A percentile compares a stretch with the other conserved stretches of the same genome.
These are phyloP conservation scores for Montipora capitata DNA, from an alignment of 92 coral and sea anemone species.

Conservation along the genomic window DNA sequence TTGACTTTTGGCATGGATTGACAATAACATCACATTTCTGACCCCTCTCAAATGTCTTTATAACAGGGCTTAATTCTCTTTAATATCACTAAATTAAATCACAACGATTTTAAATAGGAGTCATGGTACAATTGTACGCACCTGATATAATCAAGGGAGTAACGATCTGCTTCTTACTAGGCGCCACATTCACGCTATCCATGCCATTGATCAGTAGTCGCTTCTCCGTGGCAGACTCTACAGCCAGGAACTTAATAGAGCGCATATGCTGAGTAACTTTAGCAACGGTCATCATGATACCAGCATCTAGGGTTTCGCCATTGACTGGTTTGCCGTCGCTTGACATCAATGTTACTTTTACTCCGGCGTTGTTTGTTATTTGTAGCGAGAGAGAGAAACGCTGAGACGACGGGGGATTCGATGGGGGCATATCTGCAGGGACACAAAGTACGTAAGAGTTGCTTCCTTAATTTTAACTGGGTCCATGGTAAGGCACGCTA, in stretches of 20 bases:
- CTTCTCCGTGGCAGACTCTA: constrained; percentile 86
- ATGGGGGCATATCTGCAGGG: constrained; percentile 53
- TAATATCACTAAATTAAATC: no score
- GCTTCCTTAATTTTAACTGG: background rate
- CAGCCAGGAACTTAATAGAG: constrained; percentile 80
- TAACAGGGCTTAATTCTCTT: no score
- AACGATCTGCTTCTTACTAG: constrained; percentile 73
- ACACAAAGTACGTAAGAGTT: background rate
- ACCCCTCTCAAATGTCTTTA: no score
- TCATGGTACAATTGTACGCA: background rate
- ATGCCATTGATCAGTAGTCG: constrained; percentile 80
- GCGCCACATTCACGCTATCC: constrained; percentile 73
- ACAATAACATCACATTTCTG: no score
- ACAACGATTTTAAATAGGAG: no score
- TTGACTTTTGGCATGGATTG: no score
- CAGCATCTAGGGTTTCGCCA: constrained; percentile 72
- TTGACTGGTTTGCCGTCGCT: constrained; percentile 89
- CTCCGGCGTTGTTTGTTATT: constrained; percentile 86
- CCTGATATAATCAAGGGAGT: constrained; percentile 57
- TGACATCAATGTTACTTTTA: constrained; percentile 77
- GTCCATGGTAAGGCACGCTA: no score
- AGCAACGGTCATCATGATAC: constrained; percentile 72
- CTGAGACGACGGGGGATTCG: constrained; percentile 49
- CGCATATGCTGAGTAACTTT: constrained; percentile 62
- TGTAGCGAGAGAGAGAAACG: constrained; percentile 75